These are phyloP conservation scores for Psittacula derbiana DNA, from an alignment of 2,797 vertebrate species.

Conservation along the genomic window DNA sequence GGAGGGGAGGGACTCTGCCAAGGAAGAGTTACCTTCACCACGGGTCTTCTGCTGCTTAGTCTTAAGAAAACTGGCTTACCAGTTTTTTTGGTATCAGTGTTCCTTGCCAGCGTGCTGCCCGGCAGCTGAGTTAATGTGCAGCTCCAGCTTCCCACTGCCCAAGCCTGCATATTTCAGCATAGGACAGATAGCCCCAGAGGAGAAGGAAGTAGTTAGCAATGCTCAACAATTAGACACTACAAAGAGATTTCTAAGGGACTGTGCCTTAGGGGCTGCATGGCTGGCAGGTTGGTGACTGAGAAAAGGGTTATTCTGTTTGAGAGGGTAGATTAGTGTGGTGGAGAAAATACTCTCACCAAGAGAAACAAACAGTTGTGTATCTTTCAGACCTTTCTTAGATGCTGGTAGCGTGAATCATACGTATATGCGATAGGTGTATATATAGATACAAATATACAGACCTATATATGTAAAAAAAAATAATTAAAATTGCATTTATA, in stretches of 20 bases:
- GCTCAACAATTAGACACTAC: background rate
- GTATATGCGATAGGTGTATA: background rate
- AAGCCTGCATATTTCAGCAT: fast-evolving
- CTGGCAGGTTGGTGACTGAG: background rate
- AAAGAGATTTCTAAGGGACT: background rate
- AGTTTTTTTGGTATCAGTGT: too few species aligned
- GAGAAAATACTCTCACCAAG: fast-evolving
- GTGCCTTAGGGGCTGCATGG: background rate
- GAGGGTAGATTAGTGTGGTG: fast-evolving
- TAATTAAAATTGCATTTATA: background rate
- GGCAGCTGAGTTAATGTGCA: fast-evolving
- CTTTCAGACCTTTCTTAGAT: background rate
- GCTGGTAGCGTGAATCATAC: background rate
- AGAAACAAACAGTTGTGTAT: background rate
- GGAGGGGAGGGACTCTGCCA: conserved; percentile 1
- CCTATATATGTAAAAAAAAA: background rate
- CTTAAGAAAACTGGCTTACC: background rate
- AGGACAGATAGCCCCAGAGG: background rate
- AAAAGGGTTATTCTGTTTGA: background rate
- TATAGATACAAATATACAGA: background rate
- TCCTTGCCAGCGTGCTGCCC: background rate
- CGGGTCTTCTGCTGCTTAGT: background rate
- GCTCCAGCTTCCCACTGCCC: background rate
- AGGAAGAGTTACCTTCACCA: background rate
- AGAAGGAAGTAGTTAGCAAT: background rate